Conservation (phyloP, 37 sponge, comb jelly and placozoan genomes). For the Spongilla lacustris region DNA sequence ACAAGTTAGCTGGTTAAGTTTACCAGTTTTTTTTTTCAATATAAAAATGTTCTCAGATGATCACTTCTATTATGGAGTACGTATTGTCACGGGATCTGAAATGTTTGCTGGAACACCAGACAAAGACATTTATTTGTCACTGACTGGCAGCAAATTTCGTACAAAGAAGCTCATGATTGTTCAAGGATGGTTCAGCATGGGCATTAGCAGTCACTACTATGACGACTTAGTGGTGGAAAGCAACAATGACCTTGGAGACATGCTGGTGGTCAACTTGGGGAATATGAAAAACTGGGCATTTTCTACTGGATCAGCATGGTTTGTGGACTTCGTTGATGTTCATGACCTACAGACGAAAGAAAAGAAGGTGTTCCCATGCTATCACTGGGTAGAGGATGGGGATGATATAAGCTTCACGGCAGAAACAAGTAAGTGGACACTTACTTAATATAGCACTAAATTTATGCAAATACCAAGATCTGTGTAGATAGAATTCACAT, state of each 20-base stretch:
- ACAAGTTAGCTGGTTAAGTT: too few species aligned
- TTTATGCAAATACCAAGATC: too few species aligned
- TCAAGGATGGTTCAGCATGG: too few species aligned
- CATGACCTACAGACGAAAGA: background rate
- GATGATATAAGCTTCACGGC: background rate
- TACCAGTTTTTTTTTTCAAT: too few species aligned
- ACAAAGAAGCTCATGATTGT: background rate
- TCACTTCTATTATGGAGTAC: conserved; percentile 16
- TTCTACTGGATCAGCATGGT: conserved; percentile 11
- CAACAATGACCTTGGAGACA: conserved; percentile 24
- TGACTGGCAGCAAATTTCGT: conserved; percentile 24
- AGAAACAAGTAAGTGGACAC: background rate
- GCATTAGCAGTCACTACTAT: too few species aligned
- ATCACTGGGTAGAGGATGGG: conserved; percentile 40
- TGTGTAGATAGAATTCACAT: too few species aligned
- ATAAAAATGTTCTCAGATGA: too few species aligned
- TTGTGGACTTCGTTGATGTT: conserved; percentile 17
- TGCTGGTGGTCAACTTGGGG: conserved; percentile 22
- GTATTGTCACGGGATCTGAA: conserved; percentile 29
- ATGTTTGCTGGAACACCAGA: background rate
- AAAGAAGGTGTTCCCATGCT: conserved; percentile 29
- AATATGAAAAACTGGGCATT: background rate
- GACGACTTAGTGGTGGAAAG: conserved; percentile 18
- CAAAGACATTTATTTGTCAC: background rate
- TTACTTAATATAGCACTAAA: too few species aligned